Evolutionary conservation across 35 echinoderm and acorn worm species (phyloP).

Genomic region (Chiridota heheva): DNA sequence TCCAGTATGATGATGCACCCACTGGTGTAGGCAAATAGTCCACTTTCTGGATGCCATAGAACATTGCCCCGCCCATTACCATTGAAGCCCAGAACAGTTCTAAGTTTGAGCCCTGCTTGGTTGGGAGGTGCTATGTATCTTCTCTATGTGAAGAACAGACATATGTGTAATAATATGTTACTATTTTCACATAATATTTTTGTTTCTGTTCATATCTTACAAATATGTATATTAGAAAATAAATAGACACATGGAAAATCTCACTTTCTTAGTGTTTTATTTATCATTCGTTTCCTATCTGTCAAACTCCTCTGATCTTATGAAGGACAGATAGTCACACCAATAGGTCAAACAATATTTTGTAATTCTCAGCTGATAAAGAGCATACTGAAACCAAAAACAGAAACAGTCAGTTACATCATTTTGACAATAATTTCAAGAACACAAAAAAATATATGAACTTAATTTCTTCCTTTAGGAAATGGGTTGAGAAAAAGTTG

Average conservation of each 20-base stretch:
- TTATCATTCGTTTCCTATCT: background rate
- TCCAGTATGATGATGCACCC: conserved; percentile 88
- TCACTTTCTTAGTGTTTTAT: background rate
- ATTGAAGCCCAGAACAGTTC: conserved; percentile 86
- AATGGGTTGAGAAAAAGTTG: no score
- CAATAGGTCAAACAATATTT: no score
- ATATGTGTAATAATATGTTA: background rate
- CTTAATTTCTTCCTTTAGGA: no score
- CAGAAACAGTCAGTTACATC: no score
- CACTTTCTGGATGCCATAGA: conserved; percentile 92
- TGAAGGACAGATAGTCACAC: no score
- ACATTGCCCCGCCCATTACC: conserved; percentile 91
- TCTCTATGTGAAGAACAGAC: conserved; percentile 56
- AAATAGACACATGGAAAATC: background rate
- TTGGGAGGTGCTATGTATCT: conserved; percentile 90
- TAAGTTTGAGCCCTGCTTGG: conserved; percentile 88
- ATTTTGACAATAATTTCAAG: no score
- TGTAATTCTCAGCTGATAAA: no score
- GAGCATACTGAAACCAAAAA: no score
- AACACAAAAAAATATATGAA: no score
- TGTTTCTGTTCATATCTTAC: no score
- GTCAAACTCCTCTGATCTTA: background rate
- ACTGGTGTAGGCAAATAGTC: conserved; percentile 92
- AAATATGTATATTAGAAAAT: background rate
- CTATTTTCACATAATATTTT: background rate